Evolutionary conservation across 2,888 invertebrate species (phyloP).

Genomic region (Apoda limacodes): DNA sequence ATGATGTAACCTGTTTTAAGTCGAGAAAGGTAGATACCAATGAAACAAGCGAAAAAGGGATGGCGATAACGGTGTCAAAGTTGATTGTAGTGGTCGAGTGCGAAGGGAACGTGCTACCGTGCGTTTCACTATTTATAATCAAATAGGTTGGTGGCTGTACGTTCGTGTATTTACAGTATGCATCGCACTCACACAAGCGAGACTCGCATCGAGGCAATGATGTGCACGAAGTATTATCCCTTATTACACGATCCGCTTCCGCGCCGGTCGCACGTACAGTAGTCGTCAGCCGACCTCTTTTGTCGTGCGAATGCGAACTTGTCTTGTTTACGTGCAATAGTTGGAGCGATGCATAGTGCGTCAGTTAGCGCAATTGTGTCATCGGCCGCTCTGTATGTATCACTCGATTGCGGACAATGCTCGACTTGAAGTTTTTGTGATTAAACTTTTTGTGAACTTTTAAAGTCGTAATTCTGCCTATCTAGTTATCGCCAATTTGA

Average conservation of each 20-base stretch:
- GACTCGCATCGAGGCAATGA: slow-evolving; percentile 52
- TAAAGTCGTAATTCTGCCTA: slow-evolving; percentile 33
- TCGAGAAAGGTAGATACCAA: slow-evolving; percentile 31
- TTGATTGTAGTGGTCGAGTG: slow-evolving; percentile 59
- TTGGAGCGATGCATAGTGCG: slow-evolving; percentile 54
- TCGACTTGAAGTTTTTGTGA: slow-evolving; percentile 39
- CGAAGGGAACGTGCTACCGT: slow-evolving; percentile 69
- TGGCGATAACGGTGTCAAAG: slow-evolving; percentile 38
- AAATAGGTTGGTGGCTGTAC: slow-evolving; percentile 44
- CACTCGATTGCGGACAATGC: slow-evolving; percentile 46
- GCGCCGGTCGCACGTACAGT: slow-evolving; percentile 58
- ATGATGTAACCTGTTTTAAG: slow-evolving; percentile 56
- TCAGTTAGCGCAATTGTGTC: slow-evolving; percentile 59
- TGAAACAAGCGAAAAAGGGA: slow-evolving; percentile 33
- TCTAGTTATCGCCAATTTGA: slow-evolving; percentile 40
- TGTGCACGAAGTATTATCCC: slow-evolving; percentile 67
- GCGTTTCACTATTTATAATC: slow-evolving; percentile 69
- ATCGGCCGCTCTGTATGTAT: slow-evolving; percentile 53
- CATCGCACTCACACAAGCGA: slow-evolving; percentile 46
- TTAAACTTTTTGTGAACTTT: slow-evolving; percentile 53
- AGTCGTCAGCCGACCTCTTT: slow-evolving; percentile 55
- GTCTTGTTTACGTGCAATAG: slow-evolving; percentile 59
- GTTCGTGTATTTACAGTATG: slow-evolving; percentile 59
- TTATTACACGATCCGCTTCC: slow-evolving; percentile 65
- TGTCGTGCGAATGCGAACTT: slow-evolving; percentile 44